Conservation (phyloP, 2,888 invertebrate genomes). For the Sphaerophoria rueppellii region DNA sequence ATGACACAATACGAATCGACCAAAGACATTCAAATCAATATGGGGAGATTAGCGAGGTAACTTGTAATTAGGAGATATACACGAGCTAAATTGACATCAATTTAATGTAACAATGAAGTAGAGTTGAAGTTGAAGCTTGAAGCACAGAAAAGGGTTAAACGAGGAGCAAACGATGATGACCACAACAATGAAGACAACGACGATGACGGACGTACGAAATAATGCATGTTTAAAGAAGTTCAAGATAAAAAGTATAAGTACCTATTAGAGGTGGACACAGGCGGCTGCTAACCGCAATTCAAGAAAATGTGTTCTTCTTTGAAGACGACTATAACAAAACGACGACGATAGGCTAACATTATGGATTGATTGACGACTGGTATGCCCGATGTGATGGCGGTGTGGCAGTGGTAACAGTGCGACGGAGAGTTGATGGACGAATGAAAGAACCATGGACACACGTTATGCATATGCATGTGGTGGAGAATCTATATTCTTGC, state of each 20-base stretch:
- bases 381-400: neutral
- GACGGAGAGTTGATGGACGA: slow-evolving; percentile 6
- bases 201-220: slow-evolving; percentile 25
- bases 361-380: neutral
- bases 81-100: slow-evolving; percentile 68
- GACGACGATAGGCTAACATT: neutral
- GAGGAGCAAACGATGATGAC: slow-evolving; percentile 11
- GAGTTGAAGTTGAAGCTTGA: slow-evolving; percentile 26
- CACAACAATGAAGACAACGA: neutral
- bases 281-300: slow-evolving; percentile 57
- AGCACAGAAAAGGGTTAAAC: slow-evolving; percentile 36
- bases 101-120: slow-evolving; percentile 17
- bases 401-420: neutral
- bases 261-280: slow-evolving; percentile 46
- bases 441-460: slow-evolving; percentile 28
- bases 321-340: neutral
- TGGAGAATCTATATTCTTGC: slow-evolving; percentile 41
- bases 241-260: slow-evolving; percentile 23
- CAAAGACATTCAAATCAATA: slow-evolving; percentile 71
- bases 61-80: slow-evolving; percentile 72
- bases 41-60: slow-evolving; percentile 54
- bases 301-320: slow-evolving; percentile 9
- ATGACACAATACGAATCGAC: slow-evolving; percentile 70
- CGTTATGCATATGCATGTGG: slow-evolving; percentile 35
- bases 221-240: neutral